These are phyloP conservation scores for Urocyon cinereoargenteus DNA, from an alignment of 2,797 vertebrate species.

Conservation along the genomic window DNA sequence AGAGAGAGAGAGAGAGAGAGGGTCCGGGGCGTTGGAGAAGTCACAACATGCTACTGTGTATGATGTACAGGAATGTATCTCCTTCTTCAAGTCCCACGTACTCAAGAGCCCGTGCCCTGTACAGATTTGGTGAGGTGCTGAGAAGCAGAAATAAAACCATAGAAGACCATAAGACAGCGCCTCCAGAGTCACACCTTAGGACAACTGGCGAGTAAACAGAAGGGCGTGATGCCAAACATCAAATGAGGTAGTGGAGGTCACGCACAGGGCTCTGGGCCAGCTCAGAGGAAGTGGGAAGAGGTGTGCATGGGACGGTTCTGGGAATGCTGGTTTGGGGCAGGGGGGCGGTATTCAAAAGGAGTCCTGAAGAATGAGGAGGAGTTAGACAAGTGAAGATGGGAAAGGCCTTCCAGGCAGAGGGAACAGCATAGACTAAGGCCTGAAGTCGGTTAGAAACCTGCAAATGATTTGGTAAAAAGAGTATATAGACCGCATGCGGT, in stretches of 20 bases:
- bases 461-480: neutral
- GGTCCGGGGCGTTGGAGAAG: neutral
- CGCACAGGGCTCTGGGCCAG: neutral
- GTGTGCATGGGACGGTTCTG: accelerated
- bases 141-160: constrained; percentile 25
- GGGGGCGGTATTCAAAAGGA: neutral
- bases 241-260: neutral
- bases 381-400: neutral
- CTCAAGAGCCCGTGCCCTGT: neutral
- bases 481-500: neutral
- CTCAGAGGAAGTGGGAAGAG: neutral
- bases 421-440: neutral
- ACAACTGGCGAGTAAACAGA: neutral
- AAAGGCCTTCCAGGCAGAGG: neutral
- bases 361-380: neutral
- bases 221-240: accelerated
- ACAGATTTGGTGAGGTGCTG: neutral
- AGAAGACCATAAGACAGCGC: neutral
- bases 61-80: neutral
- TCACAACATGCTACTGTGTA: neutral
- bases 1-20: neutral
- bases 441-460: neutral
- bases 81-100: neutral
- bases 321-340: neutral
- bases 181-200: neutral